Percentiles rank a stretch among this genome's conserved stretches.
Conservation (phyloP, 2,797 vertebrate genomes). For the Thunnus albacares region DNA sequence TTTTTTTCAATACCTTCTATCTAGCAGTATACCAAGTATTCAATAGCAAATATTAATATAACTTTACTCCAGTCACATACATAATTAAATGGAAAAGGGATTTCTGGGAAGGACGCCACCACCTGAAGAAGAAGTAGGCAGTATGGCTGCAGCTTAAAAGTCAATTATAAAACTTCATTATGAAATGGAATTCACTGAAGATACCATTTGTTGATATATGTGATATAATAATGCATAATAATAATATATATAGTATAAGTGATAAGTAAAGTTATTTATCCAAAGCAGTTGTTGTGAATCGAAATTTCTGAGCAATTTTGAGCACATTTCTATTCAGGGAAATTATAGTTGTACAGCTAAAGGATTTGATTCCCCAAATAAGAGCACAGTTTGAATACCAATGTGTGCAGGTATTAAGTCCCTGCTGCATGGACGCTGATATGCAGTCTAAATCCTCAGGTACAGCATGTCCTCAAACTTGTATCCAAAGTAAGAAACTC, state of each 20-base stretch:
- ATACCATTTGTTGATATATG: constrained; percentile 9
- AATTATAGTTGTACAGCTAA: constrained; percentile 27
- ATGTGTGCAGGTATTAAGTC: constrained; percentile 33
- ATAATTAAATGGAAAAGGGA: constrained; percentile 6
- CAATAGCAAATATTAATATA: constrained; percentile 31
- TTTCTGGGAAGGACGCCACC: constrained; percentile 6
- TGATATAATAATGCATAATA: too few relatives aligned
- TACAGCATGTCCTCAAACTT: constrained; percentile 44
- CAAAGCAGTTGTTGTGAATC: constrained; percentile 17
- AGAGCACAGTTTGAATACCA: constrained; percentile 27
- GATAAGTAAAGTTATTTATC: not conserved
- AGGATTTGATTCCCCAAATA: constrained; percentile 40
- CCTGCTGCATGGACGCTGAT: constrained; percentile 45
- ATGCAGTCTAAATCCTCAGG: constrained; percentile 41
- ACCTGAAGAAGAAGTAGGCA: not conserved
- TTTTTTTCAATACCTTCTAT: not conserved
- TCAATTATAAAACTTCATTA: constrained; percentile 13
- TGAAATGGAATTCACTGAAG: constrained; percentile 1
- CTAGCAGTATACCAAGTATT: not conserved
- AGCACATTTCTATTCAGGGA: constrained; percentile 25
- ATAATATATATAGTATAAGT: not conserved
- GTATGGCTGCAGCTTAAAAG: not conserved
- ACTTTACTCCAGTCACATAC: constrained; percentile 16
- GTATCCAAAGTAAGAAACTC: constrained; percentile 39
- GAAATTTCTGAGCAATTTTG: not conserved